A percentile compares a stretch with the other conserved stretches of the same genome.
phyloP scores from a whole-genome alignment of 2,113 vertebrate genomes.

The Chaenocephalus aceratus region DNA sequence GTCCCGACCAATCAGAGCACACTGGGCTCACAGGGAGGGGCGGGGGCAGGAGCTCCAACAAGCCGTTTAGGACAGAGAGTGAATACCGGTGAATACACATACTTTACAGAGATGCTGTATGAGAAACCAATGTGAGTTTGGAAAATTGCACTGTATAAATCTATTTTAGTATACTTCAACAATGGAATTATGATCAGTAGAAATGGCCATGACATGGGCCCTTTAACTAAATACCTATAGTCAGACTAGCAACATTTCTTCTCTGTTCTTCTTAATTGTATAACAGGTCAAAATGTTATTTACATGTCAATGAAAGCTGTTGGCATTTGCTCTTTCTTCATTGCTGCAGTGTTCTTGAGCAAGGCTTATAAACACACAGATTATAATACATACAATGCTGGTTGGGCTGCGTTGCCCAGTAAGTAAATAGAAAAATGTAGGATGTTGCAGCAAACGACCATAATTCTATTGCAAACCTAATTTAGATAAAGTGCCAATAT shows the following conservation, averaged over 20 bases:
- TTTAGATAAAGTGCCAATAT: background rate
- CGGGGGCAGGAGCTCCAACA: too few relatives aligned
- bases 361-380: background rate
- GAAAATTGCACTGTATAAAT: too few relatives aligned
- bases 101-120: too few relatives aligned
- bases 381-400: background rate
- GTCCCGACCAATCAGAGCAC: too few relatives aligned
- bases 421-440: background rate
- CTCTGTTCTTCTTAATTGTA: background rate
- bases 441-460: background rate
- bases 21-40: too few relatives aligned
- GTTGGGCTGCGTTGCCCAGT: background rate
- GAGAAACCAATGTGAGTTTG: too few relatives aligned
- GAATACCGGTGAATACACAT: too few relatives aligned
- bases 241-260: background rate
- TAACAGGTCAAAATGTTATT: background rate
- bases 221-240: background rate
- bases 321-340: background rate
- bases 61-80: too few relatives aligned
- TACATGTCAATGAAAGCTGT: background rate
- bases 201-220: too few relatives aligned
- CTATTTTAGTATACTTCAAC: too few relatives aligned
- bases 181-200: too few relatives aligned
- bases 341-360: background rate
- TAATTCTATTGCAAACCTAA: background rate